Percentiles rank a stretch among this genome's conserved stretches.
These are phyloP conservation scores for Folsomia candida DNA, from an alignment of 2,888 invertebrate species.

Conservation along the genomic window DNA sequence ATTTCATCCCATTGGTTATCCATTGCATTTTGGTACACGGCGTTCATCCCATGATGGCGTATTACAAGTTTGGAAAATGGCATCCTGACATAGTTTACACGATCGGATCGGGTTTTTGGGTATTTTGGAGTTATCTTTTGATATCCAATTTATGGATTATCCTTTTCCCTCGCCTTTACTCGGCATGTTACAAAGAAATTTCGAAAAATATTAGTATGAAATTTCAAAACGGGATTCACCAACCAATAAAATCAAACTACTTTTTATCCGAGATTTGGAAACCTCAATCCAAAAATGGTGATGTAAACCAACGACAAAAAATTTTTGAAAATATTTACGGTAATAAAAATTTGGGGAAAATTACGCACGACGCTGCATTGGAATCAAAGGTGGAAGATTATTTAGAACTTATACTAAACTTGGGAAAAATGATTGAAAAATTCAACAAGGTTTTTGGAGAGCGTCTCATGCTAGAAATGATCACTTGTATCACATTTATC, in stretches of 20 bases:
- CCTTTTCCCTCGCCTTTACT: not conserved
- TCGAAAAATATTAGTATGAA: not conserved
- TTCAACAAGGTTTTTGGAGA: constrained; percentile 22
- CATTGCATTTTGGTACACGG: not conserved
- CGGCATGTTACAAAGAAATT: constrained; percentile 10
- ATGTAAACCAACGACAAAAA: constrained; percentile 3
- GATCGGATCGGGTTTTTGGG: constrained; percentile 8
- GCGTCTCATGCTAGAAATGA: constrained; percentile 24
- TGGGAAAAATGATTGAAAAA: constrained; percentile 8
- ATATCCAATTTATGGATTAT: constrained; percentile 13
- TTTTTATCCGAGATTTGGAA: not conserved
- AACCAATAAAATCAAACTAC: too few species aligned
- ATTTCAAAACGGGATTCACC: not conserved
- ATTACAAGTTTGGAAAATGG: not conserved
- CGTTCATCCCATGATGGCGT: not conserved
- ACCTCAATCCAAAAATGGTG: not conserved
- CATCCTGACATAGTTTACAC: not conserved
- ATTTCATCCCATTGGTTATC: not conserved
- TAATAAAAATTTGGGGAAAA: not conserved
- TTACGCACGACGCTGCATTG: not conserved
- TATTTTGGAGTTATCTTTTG: constrained; percentile 5
- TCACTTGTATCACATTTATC: constrained; percentile 7
- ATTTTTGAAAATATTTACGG: not conserved
- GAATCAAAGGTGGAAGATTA: constrained; percentile 2
- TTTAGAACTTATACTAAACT: constrained; percentile 16